Evolutionary conservation across 2,888 invertebrate species (phyloP), one percentile per base, ranked within the genome.

Genomic region (Xestia ashworthii): DNA sequence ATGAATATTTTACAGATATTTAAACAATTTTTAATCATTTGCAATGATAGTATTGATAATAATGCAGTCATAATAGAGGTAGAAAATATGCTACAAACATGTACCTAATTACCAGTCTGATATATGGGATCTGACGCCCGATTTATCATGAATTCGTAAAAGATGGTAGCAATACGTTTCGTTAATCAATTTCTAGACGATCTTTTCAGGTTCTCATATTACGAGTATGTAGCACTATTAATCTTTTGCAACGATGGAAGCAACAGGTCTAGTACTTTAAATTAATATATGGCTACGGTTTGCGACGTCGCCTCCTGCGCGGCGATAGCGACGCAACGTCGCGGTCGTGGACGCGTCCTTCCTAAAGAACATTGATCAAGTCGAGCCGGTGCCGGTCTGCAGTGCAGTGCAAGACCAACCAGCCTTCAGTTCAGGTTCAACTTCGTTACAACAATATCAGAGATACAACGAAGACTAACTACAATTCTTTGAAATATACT

Each of bases 31-130:
- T 76, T 80, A 82, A 78, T 79, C 77, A 83, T 87, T 80, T 76
- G 71, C 70, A 78, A 80, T 78, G 65, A 83, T 78, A 85, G 74
- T 73, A 83, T 73, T 81, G 65, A 60, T 62, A 65, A 77, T 78
- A 84, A 79, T 84, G 79, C 79, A 84, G 80, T 84, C 79, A 76
- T 67, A 80, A 81, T 68, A 78, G 83, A 87, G 83, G 87, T 87
- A 86, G 79, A 87, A 87, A 88, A 81, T 78, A 85, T 85, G 70
- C 81, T 86, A 84, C 74, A 86, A 81, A 76, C 68, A 83, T 83
- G 69, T 80, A 81, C 72, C 72, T 81, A 84, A 73, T 75, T 58
- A 83, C 76, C 68, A 81, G 73, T 83, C 76, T 81, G 72, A 68
- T 68, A 70, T 46, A 70, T 60, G 66, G 67, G 64, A 76, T 70